Conservation (phyloP, 2,113 vertebrate genomes). For the Phalacrocorax aristotelis region DNA sequence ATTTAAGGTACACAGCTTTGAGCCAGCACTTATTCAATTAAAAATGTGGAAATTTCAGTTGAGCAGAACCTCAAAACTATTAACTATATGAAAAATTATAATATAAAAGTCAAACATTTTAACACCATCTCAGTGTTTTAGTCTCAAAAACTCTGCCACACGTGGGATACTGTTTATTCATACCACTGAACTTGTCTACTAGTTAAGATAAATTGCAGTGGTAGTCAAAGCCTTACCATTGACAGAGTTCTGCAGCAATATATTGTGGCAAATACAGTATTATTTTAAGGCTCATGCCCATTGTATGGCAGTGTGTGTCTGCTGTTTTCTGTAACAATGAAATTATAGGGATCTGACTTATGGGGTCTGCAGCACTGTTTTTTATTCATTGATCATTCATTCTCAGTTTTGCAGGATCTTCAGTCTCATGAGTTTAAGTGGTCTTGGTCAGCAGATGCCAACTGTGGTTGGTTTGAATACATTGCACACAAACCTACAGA, state of each 20-base stretch:
- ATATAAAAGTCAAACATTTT: neutral
- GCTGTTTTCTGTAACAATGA: neutral
- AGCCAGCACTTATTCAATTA: neutral
- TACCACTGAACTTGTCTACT: neutral
- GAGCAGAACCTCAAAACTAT: neutral
- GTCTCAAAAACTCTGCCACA: neutral
- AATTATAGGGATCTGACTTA: neutral
- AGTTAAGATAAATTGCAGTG: neutral
- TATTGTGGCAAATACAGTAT: neutral
- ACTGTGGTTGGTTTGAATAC: neutral
- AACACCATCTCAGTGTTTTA: neutral
- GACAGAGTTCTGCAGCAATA: neutral
- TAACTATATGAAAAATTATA: neutral
- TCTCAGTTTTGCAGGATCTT: neutral
- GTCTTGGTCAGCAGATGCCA: neutral
- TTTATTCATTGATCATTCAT: neutral
- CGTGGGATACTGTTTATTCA: neutral
- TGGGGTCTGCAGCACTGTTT: neutral
- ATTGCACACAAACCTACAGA: neutral
- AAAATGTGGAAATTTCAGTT: neutral
- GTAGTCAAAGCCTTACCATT: neutral
- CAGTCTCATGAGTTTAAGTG: neutral
- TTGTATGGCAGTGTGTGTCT: neutral
- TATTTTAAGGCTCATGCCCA: neutral
- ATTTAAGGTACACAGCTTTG: neutral